phyloP scores from a whole-genome alignment of 2,113 vertebrate genomes.

The Podocnemis expansa region DNA sequence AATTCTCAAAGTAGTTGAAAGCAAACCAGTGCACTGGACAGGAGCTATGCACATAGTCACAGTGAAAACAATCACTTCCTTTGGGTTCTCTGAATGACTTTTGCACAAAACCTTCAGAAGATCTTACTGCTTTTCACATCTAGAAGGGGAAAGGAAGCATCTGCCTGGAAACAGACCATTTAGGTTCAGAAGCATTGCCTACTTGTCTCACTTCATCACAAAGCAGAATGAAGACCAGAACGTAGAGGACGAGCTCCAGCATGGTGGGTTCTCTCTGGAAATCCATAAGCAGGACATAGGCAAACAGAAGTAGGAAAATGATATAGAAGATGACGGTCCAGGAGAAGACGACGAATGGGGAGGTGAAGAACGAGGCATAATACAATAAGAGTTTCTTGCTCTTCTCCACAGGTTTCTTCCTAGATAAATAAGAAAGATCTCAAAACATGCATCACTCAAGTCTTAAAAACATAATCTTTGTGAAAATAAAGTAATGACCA shows the following conservation, averaged over 20 bases:
- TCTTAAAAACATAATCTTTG: background rate
- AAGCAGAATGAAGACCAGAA: conserved; percentile 90
- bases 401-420: conserved; percentile 80
- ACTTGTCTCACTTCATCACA: conserved; percentile 97
- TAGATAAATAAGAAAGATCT: conserved; percentile 41
- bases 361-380: conserved; percentile 84
- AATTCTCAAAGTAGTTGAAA: background rate
- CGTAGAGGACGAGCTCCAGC: conserved; percentile 89
- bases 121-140: accelerated
- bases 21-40: background rate
- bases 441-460: background rate
- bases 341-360: conserved; percentile 95
- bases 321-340: conserved; percentile 96
- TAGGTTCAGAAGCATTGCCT: conserved; percentile 53
- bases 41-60: background rate
- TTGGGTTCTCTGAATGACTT: background rate
- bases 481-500: background rate
- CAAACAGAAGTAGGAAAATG: conserved; percentile 92
- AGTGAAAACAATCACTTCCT: background rate
- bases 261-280: conserved; percentile 87
- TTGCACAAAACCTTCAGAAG: background rate
- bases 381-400: conserved; percentile 73
- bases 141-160: accelerated
- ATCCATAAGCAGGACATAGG: conserved; percentile 91
- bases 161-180: background rate